phyloP scores from a whole-genome alignment of 2,113 vertebrate species.

The Eretmochelys imbricata region DNA sequence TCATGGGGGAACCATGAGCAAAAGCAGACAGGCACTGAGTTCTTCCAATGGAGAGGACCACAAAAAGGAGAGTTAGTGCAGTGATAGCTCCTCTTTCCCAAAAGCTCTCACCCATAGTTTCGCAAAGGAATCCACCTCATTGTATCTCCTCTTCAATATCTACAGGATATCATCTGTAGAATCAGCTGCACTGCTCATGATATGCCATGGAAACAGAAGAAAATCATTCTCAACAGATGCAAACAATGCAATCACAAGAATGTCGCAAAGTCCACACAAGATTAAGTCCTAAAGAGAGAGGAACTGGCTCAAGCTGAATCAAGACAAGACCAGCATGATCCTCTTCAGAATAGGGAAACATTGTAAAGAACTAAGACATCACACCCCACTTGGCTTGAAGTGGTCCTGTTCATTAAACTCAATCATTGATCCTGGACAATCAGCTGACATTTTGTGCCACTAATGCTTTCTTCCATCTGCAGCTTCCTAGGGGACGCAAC shows the following conservation, averaged over 20 bases:
- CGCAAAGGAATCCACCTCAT: fast-evolving
- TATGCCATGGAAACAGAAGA: not conserved
- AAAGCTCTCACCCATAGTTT: not conserved
- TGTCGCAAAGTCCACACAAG: not conserved
- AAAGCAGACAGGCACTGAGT: not conserved
- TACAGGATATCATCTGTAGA: not conserved
- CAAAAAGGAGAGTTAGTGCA: not conserved
- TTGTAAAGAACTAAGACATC: not conserved
- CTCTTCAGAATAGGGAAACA: not conserved
- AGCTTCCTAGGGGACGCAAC: not conserved
- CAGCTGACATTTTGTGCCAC: not conserved
- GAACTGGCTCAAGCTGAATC: not conserved
- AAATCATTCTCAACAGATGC: not conserved
- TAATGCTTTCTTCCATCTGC: not conserved
- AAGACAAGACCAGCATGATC: not conserved
- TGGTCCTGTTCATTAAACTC: not conserved
- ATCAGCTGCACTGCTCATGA: not conserved
- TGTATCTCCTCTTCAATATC: not conserved
- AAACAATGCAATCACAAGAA: not conserved
- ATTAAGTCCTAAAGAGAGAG: not conserved
- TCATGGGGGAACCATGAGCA: not conserved
- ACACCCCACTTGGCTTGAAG: not conserved
- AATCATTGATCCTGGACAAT: not conserved
- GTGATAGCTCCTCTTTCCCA: not conserved
- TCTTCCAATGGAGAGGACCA: slow-evolving; percentile 23